Evolutionary conservation across 2,888 invertebrate species (phyloP).

Genomic region (Melanargia galathea): DNA sequence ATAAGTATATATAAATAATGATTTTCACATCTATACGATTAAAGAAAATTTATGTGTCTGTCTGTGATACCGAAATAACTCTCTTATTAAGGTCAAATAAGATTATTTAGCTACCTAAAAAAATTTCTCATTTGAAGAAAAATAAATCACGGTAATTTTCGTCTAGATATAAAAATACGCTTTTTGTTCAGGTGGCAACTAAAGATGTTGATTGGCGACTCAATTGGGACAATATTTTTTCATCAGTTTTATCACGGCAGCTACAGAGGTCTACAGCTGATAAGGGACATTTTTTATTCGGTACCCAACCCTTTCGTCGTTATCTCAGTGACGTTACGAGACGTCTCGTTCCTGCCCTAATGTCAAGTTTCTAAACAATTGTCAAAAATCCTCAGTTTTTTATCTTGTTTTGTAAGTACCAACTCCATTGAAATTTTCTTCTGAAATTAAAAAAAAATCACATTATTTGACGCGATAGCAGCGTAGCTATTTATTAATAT

Average conservation of each 20-base stretch:
- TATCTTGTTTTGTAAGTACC: background rate
- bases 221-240: conserved; percentile 12
- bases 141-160: no score
- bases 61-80: no score
- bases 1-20: no score
- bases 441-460: background rate
- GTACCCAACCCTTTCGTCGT: conserved; percentile 76
- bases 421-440: background rate
- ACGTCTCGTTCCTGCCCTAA: conserved; percentile 60
- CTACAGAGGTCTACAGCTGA: conserved; percentile 52
- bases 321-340: conserved; percentile 72
- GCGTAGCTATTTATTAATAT: no score
- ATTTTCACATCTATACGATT: no score
- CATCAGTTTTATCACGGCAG: conserved; percentile 41
- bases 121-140: no score
- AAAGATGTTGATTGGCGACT: background rate
- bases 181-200: background rate
- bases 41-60: no score
- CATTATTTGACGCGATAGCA: no score
- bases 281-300: conserved; percentile 61
- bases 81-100: no score
- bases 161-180: no score
- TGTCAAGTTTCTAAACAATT: conserved; percentile 52
- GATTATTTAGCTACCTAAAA: no score
- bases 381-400: conserved; percentile 31